Base-by-base conservation (phyloP, 2,113 vertebrate genomes). In the Myotis davidii region DNA sequence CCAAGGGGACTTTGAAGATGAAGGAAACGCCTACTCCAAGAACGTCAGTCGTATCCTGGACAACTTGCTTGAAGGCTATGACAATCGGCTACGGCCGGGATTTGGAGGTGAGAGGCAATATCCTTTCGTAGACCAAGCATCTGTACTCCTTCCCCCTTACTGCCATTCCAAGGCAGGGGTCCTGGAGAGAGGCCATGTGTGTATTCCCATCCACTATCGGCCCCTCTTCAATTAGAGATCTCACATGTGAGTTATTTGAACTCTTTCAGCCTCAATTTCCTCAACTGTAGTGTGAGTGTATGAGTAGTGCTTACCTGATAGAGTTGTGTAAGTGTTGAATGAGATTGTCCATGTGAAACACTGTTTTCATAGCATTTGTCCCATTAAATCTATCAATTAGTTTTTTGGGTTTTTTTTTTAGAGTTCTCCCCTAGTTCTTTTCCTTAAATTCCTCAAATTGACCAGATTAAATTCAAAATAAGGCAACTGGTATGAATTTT, bases 31-130 rank as follows among this genome's bases (percentile, higher is more conserved):
- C 81, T 99, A 99, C 98, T 98, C 99, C 90, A 98, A 99, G 97
- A 99, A 99, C 96, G 98, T 99, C 97, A 99, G 99, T 87, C 99
- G 99, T 5, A 99, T 99, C 95, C 98, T 99, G 97, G 99, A 99
- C 98, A 99, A 99, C 97, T 98, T 99, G 97, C 97, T 99, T 96
- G 99, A 99, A 96, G 99, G 99, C 92, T 99, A 99, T 84, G 99
- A 99, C 98, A 99, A 99, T 98, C 98, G 99, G 84, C 98, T 99
- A 6, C 98, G 99, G 18, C 99, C 99, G 13, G 99, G 99, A 94
- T 99, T 99, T 96, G 99, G 99, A 99, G 99, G 99, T 99, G 50
- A 99, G 95, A n/a, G 23, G 23, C 39, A 27, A 0, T 1, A 7
- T 25, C 54, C 1, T 81, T 81, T 84, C 27, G 25, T 42, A 77